Conservation (phyloP, 2,888 invertebrate genomes). For the Acanthopleura granulata region DNA sequence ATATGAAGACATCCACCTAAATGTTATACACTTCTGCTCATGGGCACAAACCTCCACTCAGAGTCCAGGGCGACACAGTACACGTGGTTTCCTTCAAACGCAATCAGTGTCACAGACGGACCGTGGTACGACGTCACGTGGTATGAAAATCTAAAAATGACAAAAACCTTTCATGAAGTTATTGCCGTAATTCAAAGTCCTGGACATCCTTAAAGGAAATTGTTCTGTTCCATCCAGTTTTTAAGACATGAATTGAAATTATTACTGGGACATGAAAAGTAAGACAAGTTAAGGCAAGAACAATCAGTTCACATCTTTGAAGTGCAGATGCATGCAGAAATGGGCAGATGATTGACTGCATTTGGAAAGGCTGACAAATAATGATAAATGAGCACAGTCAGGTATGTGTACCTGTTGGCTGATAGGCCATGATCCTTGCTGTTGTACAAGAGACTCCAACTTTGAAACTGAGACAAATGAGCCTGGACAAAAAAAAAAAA, state of each 20-base stretch:
- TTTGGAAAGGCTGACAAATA: no score
- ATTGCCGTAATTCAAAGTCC: no score
- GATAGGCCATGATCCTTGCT: conserved; percentile 89
- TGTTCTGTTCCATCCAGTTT: no score
- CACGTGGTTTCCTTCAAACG: conserved; percentile 75
- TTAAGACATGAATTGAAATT: no score
- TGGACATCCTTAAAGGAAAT: no score
- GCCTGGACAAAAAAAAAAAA: conserved; percentile 47
- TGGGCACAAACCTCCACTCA: conserved; percentile 85
- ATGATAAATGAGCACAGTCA: background rate
- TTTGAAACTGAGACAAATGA: conserved; percentile 51
- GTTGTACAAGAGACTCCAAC: conserved; percentile 86
- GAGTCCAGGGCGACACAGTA: conserved; percentile 82
- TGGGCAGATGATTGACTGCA: background rate
- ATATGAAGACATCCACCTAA: no score
- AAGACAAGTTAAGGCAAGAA: no score
- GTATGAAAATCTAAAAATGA: conserved; percentile 78
- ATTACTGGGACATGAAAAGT: background rate
- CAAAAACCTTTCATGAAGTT: no score
- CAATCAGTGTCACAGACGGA: conserved; percentile 74
- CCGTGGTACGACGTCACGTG: conserved; percentile 85
- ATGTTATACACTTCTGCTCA: no score
- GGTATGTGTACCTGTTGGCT: conserved; percentile 82
- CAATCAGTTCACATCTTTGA: no score
- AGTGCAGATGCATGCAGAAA: background rate